Conservation (phyloP, 1,140 invertebrate species). For the Scaptomyza graminum region DNA sequence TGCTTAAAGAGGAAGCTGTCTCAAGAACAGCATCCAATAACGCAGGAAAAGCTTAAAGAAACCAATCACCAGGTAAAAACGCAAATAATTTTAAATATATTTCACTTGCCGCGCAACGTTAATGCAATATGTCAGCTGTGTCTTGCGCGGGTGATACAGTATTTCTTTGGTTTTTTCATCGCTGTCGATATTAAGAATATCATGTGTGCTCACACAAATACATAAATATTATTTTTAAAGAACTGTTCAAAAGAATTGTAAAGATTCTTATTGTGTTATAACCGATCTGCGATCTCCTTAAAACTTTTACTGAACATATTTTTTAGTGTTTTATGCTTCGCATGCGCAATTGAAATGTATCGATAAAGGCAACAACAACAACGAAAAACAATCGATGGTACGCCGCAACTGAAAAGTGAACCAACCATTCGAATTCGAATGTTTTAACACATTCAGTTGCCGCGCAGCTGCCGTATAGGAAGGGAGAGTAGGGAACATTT, state of each 20-base stretch:
- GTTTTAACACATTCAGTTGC: slow-evolving; percentile 66
- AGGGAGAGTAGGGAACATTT: slow-evolving; percentile 57
- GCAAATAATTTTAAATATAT: neutral
- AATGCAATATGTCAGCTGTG: slow-evolving; percentile 9
- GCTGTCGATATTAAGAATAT: slow-evolving; percentile 12
- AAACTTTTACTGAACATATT: neutral
- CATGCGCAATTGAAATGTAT: slow-evolving; percentile 4
- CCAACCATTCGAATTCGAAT: slow-evolving; percentile 50
- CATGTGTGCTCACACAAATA: neutral
- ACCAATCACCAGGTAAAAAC: neutral
- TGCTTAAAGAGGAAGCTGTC: neutral
- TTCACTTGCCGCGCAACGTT: neutral
- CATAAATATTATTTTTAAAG: neutral
- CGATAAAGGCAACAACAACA: slow-evolving; percentile 10
- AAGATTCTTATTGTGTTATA: too few species aligned
- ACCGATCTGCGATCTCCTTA: neutral
- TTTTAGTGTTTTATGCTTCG: neutral
- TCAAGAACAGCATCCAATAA: neutral
- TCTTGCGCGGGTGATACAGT: neutral
- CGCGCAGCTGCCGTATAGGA: slow-evolving; percentile 69
- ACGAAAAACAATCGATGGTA: slow-evolving; percentile 30
- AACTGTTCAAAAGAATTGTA: neutral
- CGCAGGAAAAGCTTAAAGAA: neutral
- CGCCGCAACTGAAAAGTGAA: slow-evolving; percentile 36
- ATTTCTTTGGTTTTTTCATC: slow-evolving; percentile 4